Evolutionary conservation across 23 tunicate species (phyloP).

Genomic region (Botrylloides violaceus): DNA sequence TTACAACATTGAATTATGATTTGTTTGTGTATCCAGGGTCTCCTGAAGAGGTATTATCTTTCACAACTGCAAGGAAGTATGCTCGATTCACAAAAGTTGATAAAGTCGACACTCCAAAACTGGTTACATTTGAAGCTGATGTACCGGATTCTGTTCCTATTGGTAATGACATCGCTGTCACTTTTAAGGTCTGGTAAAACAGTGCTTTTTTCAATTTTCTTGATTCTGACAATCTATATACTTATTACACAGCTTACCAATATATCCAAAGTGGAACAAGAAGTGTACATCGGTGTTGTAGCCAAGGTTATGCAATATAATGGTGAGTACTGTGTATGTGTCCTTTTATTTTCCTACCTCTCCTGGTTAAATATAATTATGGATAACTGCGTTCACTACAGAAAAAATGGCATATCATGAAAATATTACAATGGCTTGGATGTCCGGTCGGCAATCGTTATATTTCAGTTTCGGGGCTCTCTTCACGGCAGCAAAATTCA

Average conservation of each 20-base stretch:
- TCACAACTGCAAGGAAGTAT: slow-evolving; percentile 66
- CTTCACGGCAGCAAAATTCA: too few relatives aligned
- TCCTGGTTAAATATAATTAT: too few relatives aligned
- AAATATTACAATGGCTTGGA: too few relatives aligned
- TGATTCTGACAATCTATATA: background rate
- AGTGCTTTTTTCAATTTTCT: background rate
- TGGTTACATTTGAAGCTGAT: slow-evolving; percentile 24
- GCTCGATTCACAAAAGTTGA: slow-evolving; percentile 31
- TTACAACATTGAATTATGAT: too few relatives aligned
- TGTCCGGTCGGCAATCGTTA: too few relatives aligned
- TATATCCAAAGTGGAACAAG: slow-evolving; percentile 27
- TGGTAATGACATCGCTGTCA: slow-evolving; percentile 53
- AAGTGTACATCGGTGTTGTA: slow-evolving; percentile 41
- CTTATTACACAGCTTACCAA: slow-evolving; percentile 43
- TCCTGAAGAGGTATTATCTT: slow-evolving; percentile 60
- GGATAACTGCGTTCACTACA: too few relatives aligned
- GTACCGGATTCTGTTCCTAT: slow-evolving; percentile 40
- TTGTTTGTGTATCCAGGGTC: slow-evolving; percentile 25
- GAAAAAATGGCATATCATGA: too few relatives aligned
- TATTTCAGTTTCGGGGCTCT: too few relatives aligned
- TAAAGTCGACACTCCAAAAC: slow-evolving; percentile 20
- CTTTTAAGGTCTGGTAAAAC: slow-evolving; percentile 31
- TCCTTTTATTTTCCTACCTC: too few relatives aligned
- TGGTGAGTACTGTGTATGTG: too few relatives aligned
- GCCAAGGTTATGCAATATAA: slow-evolving; percentile 85